phyloP scores from a whole-genome alignment of 2,888 invertebrate species.

The Melikaiella ostensackeni region DNA sequence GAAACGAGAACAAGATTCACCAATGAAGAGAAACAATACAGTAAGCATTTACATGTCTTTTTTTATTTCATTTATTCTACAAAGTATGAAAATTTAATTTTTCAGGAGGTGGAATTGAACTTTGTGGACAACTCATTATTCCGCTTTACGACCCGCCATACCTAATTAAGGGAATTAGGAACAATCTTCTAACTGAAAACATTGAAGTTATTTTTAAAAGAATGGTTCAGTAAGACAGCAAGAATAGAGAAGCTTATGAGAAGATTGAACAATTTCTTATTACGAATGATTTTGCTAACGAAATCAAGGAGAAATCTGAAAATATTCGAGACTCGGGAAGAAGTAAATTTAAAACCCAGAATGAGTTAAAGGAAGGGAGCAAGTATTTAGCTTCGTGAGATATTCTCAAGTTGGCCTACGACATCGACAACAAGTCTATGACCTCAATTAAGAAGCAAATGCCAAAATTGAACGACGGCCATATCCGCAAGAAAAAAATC shows the following conservation, averaged over 20 bases:
- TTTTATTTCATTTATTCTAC: no score
- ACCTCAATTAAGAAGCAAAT: no score
- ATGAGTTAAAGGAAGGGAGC: not conserved
- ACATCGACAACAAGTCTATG: no score
- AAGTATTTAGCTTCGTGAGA: not conserved
- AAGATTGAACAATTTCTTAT: not conserved
- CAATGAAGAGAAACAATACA: no score
- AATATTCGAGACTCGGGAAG: not conserved
- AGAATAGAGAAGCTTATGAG: not conserved
- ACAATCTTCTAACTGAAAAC: slow-evolving; percentile 47
- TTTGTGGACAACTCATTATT: not conserved
- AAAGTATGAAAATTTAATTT: no score
- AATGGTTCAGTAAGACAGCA: not conserved
- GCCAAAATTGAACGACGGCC: no score
- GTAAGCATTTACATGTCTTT: no score
- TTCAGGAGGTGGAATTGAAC: no score
- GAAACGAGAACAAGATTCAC: no score
- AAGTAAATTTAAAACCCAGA: not conserved
- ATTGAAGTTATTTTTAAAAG: not conserved
- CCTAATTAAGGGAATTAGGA: slow-evolving; percentile 51
- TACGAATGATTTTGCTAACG: not conserved
- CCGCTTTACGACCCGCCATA: slow-evolving; percentile 40
- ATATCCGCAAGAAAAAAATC: no score
- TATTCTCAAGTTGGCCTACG: no score
- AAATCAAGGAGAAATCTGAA: not conserved